These are phyloP conservation scores for Palloptera scutellata DNA, from an alignment of 2,888 invertebrate genomes.

Conservation along the genomic window DNA sequence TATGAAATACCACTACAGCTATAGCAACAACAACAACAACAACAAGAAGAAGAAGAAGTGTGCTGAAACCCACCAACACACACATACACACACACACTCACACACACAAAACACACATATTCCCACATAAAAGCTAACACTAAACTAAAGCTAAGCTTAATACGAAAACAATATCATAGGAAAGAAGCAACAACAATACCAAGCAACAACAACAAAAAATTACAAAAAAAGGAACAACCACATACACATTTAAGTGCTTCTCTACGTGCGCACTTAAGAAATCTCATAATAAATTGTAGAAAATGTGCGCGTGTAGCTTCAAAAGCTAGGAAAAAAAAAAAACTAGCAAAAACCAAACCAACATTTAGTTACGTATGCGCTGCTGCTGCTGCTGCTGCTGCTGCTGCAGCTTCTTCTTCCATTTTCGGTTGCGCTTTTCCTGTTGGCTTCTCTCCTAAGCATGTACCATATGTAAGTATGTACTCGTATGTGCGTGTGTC, in stretches of 20 bases:
- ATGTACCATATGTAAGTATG: slow-evolving; percentile 13
- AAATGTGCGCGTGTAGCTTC: slow-evolving; percentile 31
- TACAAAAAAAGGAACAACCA: slow-evolving; percentile 9
- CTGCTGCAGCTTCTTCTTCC: too few relatives aligned
- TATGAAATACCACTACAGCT: too few relatives aligned
- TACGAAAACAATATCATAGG: slow-evolving; percentile 39
- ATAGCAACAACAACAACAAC: too few relatives aligned
- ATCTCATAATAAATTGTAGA: slow-evolving; percentile 38
- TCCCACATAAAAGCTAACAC: not conserved
- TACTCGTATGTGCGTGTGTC: slow-evolving; percentile 13
- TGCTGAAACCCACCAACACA: not conserved
- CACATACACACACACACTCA: slow-evolving; percentile 2
- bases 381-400: too few relatives aligned
- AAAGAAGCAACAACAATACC: slow-evolving; percentile 15
- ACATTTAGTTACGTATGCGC: too few relatives aligned
- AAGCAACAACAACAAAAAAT: slow-evolving; percentile 20
- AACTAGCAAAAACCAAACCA: too few relatives aligned
- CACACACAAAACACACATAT: not conserved
- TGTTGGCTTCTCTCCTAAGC: slow-evolving; percentile 1
- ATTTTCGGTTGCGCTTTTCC: too few relatives aligned
- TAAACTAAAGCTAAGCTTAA: not conserved
- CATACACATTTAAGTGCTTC: slow-evolving; percentile 11
- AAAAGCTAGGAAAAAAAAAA: not conserved
- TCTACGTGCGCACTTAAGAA: slow-evolving; percentile 36
- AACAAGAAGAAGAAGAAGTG: too few relatives aligned